These are phyloP conservation scores for Hassar affinis DNA, from an alignment of 2,113 vertebrate genomes.

Conservation along the genomic window DNA sequence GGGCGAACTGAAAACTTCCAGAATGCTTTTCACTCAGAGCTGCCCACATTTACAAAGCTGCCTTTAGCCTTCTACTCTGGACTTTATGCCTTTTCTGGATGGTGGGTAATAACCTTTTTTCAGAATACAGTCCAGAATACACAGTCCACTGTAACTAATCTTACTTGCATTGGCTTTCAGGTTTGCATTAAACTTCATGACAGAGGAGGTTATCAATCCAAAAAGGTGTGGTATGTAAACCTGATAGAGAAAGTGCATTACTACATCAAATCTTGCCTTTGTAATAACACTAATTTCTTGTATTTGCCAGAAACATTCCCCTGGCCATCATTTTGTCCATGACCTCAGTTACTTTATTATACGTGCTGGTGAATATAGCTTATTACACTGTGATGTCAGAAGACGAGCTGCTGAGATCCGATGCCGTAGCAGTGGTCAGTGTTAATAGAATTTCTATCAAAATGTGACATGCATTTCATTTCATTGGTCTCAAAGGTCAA, in stretches of 20 bases:
- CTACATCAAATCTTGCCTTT: not conserved
- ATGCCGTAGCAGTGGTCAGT: constrained; percentile 93
- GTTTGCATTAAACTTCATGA: constrained; percentile 84
- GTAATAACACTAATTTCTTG: not conserved
- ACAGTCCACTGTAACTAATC: not conserved
- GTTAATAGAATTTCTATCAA: not conserved
- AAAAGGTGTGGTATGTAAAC: constrained; percentile 80
- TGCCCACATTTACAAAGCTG: constrained; percentile 71
- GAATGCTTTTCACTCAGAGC: constrained; percentile 74
- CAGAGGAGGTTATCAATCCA: constrained; percentile 83
- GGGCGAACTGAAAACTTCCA: constrained; percentile 81
- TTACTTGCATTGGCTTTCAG: constrained; percentile 60
- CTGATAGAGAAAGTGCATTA: not conserved
- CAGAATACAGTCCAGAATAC: not conserved
- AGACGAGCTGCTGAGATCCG: constrained; percentile 83
- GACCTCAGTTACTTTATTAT: constrained; percentile 84
- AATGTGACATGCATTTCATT: not conserved
- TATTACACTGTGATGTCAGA: constrained; percentile 90
- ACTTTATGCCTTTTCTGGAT: constrained; percentile 86
- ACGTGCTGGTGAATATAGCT: constrained; percentile 90
- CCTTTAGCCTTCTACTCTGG: constrained; percentile 88
- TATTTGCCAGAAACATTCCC: constrained; percentile 83
- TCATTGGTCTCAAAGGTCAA: no score
- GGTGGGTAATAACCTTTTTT: constrained; percentile 68
- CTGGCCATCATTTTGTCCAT: constrained; percentile 90